Percentiles rank a stretch among this genome's conserved stretches.
Conservation (phyloP, 2,797 vertebrate genomes). For the Enteromius unitaeniatus region DNA sequence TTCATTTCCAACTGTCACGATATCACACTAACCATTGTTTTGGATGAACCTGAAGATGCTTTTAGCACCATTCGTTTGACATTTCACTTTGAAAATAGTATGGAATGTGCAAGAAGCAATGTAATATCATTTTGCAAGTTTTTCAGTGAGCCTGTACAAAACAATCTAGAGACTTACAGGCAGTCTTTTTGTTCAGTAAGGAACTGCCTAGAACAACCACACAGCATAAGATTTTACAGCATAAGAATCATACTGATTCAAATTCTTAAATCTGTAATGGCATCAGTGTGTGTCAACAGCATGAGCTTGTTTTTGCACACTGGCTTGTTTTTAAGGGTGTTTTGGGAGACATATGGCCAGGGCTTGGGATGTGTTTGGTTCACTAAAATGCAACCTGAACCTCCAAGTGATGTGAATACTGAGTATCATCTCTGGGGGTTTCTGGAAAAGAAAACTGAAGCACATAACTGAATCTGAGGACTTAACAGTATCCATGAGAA, state of each 20-base stretch:
- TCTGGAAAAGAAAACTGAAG: slow-evolving; percentile 19
- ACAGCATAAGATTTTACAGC: too few species aligned
- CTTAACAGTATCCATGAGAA: background rate
- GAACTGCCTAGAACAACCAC: background rate
- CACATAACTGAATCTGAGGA: background rate
- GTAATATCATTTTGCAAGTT: background rate
- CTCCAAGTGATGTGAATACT: slow-evolving; percentile 25
- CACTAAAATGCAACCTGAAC: slow-evolving; percentile 39
- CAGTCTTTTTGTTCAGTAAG: background rate
- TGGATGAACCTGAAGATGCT: background rate
- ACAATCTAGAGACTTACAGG: background rate
- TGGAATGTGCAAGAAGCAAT: background rate
- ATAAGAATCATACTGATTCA: background rate
- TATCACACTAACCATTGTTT: background rate
- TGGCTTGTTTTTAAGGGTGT: slow-evolving; percentile 35
- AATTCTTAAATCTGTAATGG: slow-evolving; percentile 11
- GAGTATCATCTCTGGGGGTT: slow-evolving; percentile 35
- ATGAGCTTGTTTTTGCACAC: slow-evolving; percentile 28
- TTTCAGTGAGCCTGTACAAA: background rate
- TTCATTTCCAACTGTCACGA: background rate
- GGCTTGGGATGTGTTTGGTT: slow-evolving; percentile 52
- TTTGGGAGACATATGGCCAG: slow-evolving; percentile 53
- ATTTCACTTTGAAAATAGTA: background rate
- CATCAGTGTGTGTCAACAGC: slow-evolving; percentile 23
- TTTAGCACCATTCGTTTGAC: background rate